A percentile compares a stretch with the other conserved stretches of the same genome.
These are phyloP conservation scores for Bostrychus sinensis DNA, from an alignment of 2,113 vertebrate genomes.

Conservation along the genomic window DNA sequence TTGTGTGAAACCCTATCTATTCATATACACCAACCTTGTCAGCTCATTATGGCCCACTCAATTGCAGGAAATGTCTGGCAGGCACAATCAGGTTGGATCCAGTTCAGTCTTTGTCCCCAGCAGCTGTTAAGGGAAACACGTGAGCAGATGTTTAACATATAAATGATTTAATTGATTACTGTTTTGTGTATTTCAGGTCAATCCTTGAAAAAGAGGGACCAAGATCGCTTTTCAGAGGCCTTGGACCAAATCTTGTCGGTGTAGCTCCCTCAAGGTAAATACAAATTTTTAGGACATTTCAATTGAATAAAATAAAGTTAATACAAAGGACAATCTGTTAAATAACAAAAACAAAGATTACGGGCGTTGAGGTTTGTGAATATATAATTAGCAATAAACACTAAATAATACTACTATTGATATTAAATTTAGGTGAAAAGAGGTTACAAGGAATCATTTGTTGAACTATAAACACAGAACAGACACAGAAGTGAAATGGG, in stretches of 20 bases:
- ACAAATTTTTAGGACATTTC: not conserved
- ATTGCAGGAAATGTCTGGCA: constrained; percentile 7
- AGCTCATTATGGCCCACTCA: not conserved
- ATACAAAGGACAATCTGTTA: too few relatives aligned
- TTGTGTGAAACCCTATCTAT: not conserved
- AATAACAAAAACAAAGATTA: too few relatives aligned
- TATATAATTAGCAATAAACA: too few relatives aligned
- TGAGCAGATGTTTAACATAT: constrained; percentile 2
- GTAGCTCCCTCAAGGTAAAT: constrained; percentile 95
- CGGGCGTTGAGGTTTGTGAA: too few relatives aligned
- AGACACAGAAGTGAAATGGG: not conserved
- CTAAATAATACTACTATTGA: too few relatives aligned
- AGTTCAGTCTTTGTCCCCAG: not conserved
- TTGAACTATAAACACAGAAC: constrained; percentile 12
- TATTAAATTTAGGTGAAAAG: not conserved
- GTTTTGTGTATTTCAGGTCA: constrained; percentile 77
- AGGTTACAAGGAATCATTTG: not conserved
- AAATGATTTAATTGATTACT: constrained; percentile 12
- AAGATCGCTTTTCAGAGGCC: constrained; percentile 93
- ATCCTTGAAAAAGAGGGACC: constrained; percentile 98
- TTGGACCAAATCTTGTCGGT: constrained; percentile 96
- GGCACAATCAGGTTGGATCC: constrained; percentile 4
- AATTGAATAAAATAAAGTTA: too few relatives aligned
- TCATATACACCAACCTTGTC: not conserved
- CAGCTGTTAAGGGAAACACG: not conserved